phyloP scores from a whole-genome alignment of 2,113 vertebrate genomes.

The Eubucco bourcierii region DNA sequence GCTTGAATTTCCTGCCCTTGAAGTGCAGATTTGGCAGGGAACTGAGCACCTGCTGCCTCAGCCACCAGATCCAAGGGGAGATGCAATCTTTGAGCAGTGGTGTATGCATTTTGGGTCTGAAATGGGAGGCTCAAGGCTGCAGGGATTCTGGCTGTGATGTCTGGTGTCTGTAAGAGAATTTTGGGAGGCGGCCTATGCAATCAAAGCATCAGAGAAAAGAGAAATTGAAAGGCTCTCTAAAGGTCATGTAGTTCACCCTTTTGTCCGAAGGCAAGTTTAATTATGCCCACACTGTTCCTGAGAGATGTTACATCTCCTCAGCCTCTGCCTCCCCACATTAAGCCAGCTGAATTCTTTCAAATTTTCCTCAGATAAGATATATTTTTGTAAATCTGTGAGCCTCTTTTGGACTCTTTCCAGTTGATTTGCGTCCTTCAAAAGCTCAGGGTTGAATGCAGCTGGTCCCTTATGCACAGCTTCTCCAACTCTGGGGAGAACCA shows the following conservation, averaged over 20 bases:
- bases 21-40: not conserved
- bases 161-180: not conserved
- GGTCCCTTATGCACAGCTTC: not conserved
- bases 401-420: not conserved
- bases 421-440: not conserved
- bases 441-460: not conserved
- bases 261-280: slow-evolving; percentile 22
- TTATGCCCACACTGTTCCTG: not conserved
- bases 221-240: not conserved
- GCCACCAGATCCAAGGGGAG: not conserved
- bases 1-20: not conserved
- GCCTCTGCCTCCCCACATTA: slow-evolving; percentile 24
- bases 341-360: slow-evolving; percentile 8
- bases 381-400: not conserved
- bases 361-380: not conserved
- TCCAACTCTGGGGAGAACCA: fast-evolving
- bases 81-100: fast-evolving
- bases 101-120: not conserved
- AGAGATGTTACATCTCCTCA: not conserved
- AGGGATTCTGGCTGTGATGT: not conserved
- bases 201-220: not conserved
- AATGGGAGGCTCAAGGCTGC: not conserved
- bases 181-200: not conserved
- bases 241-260: not conserved
- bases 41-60: not conserved